Evolutionary conservation across 2,797 vertebrate species (phyloP).

Genomic region (Characodon lateralis): DNA sequence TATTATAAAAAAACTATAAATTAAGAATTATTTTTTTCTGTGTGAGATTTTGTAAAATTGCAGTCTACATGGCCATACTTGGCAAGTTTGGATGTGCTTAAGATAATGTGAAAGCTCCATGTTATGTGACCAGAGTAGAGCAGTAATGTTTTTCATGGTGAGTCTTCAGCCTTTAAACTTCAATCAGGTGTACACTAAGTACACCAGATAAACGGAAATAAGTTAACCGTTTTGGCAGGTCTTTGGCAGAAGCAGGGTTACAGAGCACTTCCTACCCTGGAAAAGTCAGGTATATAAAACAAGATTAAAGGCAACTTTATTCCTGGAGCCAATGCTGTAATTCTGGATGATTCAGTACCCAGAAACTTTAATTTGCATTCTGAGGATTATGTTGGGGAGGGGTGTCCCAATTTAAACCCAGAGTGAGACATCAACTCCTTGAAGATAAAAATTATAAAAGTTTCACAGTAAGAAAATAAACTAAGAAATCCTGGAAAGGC

Average conservation of each 20-base stretch:
- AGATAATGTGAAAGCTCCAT: background rate
- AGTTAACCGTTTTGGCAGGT: slow-evolving; percentile 26
- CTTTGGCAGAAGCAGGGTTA: slow-evolving; percentile 11
- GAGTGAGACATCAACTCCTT: slow-evolving; percentile 37
- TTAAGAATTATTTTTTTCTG: background rate
- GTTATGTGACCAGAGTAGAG: slow-evolving; percentile 14
- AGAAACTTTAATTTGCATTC: slow-evolving; percentile 41
- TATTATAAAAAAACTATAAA: background rate
- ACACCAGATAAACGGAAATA: slow-evolving; percentile 3
- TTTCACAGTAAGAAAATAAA: background rate
- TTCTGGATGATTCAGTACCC: slow-evolving; percentile 52
- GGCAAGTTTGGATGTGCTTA: background rate
- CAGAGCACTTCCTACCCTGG: slow-evolving; percentile 22
- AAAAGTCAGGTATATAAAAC: slow-evolving; percentile 38
- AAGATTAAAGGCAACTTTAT: slow-evolving; percentile 58
- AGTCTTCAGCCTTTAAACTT: slow-evolving; percentile 2
- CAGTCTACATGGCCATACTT: background rate
- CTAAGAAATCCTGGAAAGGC: background rate
- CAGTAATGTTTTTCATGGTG: background rate
- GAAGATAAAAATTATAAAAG: slow-evolving; percentile 26
- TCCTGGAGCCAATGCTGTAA: slow-evolving; percentile 51
- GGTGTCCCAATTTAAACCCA: slow-evolving; percentile 50
- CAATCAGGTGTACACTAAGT: slow-evolving; percentile 9
- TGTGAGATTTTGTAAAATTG: background rate
- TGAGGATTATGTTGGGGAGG: slow-evolving; percentile 29